These are phyloP conservation scores for Acronicta psi DNA, from an alignment of 2,888 invertebrate genomes.

Conservation along the genomic window DNA sequence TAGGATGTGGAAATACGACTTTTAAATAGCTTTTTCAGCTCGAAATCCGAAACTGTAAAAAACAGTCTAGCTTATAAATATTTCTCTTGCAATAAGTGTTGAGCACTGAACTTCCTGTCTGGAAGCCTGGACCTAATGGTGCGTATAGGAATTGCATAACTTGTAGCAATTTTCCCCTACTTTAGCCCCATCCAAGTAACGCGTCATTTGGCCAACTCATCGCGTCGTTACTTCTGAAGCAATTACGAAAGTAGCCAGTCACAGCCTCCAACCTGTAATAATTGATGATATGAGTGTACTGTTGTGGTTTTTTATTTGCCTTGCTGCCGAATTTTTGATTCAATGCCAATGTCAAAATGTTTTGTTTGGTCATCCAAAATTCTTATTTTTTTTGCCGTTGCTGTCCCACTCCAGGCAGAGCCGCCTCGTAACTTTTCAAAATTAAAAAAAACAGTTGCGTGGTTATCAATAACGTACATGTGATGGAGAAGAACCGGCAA, in stretches of 20 bases:
- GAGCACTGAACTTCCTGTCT: constrained; percentile 75
- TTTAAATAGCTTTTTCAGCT: too few relatives aligned
- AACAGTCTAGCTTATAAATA: background rate
- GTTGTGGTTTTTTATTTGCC: constrained; percentile 32
- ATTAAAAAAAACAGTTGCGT: too few relatives aligned
- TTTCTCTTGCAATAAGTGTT: constrained; percentile 68
- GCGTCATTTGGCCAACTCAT: constrained; percentile 76
- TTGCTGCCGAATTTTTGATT: background rate
- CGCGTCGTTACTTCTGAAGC: constrained; percentile 71
- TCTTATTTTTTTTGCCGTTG: too few relatives aligned
- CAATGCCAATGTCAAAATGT: too few relatives aligned
- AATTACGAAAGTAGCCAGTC: constrained; percentile 74
- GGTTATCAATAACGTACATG: too few relatives aligned
- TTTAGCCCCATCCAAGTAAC: constrained; percentile 72
- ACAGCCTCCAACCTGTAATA: constrained; percentile 64
- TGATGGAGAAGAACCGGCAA: too few relatives aligned
- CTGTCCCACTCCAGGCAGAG: too few relatives aligned
- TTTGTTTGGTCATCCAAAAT: too few relatives aligned
- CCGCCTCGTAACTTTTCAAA: too few relatives aligned
- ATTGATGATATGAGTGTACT: constrained; percentile 51
- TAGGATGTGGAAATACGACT: too few relatives aligned
- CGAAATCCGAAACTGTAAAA: background rate
- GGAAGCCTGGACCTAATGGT: constrained; percentile 78
- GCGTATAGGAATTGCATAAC: constrained; percentile 83
- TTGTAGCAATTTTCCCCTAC: constrained; percentile 82